Base-by-base conservation (phyloP, 2,888 invertebrate species). In the Phymatocera aterrima region DNA sequence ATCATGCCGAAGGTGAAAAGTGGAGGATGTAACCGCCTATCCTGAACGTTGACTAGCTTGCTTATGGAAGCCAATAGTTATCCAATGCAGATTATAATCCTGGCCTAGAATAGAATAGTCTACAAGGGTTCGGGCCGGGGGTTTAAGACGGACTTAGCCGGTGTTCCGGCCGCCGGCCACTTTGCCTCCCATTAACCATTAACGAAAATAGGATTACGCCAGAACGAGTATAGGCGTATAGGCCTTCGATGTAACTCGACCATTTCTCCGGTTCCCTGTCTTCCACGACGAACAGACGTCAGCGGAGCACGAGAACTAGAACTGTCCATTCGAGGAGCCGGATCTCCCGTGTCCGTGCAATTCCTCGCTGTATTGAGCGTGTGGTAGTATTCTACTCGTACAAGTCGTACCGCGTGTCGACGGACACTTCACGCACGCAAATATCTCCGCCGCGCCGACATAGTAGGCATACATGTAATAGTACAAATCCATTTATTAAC, bases 121-220 rank as follows among this genome's bases (percentile, higher is more conserved):
- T 86, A 84, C 85, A 84, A 86, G 86, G 85, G 88, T 83, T 83
- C 81, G 77, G 84, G 70, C 86, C n/a, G n/a, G 88, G 89, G 90
- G 90, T 89, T 90, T 90, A 90, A 90, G 90, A 90, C 88, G 87
- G 90, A 90, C 89, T 90, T 90, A 90, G 90, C 88, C 87, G 89
- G 88, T 90, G 90, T 90, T 90, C 90, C 89, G 89, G 87, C 87
- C 85, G 87, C 90, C 88, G 90, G 87, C 90, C 90, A 90, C 90
- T 90, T 90, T 90, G 89, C 88, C 88, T 89, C 85, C 90, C 90
- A 90, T 90, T 90, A 90, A 89, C 90, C 90, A 90, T 90, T 90
- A 90, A 90, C 86, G 88, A 85, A 89, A 90, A 89, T 90, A 89
- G 90, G 90, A 90, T 90, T 90, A 89, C 78, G 60, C 74, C 60